Conservation (phyloP, 2,888 invertebrate genomes). For the Opisthograptis luteolata region DNA sequence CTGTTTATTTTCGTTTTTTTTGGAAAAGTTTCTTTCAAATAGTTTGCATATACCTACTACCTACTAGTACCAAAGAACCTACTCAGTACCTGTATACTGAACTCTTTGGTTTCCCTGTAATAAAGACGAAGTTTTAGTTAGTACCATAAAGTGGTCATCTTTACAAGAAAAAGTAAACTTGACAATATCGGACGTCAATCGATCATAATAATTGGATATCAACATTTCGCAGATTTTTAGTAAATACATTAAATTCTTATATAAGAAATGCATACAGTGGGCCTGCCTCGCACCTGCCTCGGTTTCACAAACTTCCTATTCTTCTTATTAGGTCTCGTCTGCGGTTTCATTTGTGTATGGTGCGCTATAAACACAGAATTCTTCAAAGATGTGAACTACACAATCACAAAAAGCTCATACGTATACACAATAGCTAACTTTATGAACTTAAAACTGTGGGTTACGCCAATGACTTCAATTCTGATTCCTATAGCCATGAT, state of each 20-base stretch:
- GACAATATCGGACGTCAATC: background rate
- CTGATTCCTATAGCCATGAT: constrained; percentile 58
- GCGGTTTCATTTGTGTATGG: constrained; percentile 65
- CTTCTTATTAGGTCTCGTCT: constrained; percentile 57
- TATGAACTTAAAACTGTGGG: constrained; percentile 65
- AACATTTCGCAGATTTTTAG: constrained; percentile 1
- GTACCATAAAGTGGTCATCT: too few relatives aligned
- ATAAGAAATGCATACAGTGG: constrained; percentile 65
- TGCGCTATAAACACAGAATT: constrained; percentile 68
- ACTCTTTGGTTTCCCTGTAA: too few relatives aligned
- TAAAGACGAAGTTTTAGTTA: too few relatives aligned
- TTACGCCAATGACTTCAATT: constrained; percentile 63
- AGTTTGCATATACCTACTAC: too few relatives aligned
- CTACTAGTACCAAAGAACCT: too few relatives aligned
- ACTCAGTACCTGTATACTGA: too few relatives aligned
- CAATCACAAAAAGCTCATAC: constrained; percentile 63
- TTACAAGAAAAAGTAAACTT: background rate
- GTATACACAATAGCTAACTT: constrained; percentile 62
- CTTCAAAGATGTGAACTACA: constrained; percentile 71
- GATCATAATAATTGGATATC: too few relatives aligned
- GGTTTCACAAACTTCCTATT: constrained; percentile 70
- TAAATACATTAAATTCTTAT: background rate
- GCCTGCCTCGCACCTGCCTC: constrained; percentile 71
- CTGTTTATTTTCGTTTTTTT: too few relatives aligned
- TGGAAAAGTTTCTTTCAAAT: too few relatives aligned